Percentiles rank a stretch among this genome's conserved stretches.
Conservation (phyloP, 2,113 vertebrate species). For the Onychostruthus taczanowskii region DNA sequence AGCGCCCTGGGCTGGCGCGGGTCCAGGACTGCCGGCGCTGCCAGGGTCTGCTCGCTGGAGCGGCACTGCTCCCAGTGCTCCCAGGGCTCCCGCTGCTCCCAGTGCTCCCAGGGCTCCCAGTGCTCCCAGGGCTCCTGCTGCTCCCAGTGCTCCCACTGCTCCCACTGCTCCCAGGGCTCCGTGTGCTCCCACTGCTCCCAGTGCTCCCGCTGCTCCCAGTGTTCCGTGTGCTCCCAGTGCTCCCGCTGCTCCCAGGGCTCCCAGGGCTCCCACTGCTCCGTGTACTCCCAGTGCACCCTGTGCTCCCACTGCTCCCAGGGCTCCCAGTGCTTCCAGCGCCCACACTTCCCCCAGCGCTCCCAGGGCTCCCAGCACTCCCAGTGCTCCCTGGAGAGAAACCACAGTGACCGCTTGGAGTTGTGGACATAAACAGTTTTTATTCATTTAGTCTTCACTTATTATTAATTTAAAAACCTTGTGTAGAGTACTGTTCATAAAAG, state of each 20-base stretch:
- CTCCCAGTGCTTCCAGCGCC: not conserved
- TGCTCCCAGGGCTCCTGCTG: too few species aligned
- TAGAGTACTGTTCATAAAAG: not conserved
- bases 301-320: too few species aligned
- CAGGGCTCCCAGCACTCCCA: not conserved
- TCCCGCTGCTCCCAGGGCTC: too few species aligned
- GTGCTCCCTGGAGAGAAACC: not conserved
- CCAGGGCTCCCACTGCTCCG: not conserved
- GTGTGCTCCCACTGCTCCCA: too few species aligned
- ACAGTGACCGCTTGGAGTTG: fast-evolving
- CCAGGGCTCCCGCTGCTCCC: not conserved
- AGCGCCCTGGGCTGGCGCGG: fast-evolving
- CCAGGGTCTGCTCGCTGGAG: not conserved
- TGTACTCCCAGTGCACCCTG: too few species aligned
- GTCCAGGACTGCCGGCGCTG: not conserved
- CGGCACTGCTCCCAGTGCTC: not conserved
- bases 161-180: too few species aligned
- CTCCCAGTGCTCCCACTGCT: too few species aligned
- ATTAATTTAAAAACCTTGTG: not conserved
- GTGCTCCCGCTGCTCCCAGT: too few species aligned
- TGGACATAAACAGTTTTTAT: not conserved
- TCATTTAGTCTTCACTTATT: not conserved
- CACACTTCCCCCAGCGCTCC: too few species aligned
- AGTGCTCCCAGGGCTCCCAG: too few species aligned
- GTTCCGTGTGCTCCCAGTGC: too few species aligned